Conservation (phyloP, 2,797 vertebrate genomes). For the Babyrousa celebensis region DNA sequence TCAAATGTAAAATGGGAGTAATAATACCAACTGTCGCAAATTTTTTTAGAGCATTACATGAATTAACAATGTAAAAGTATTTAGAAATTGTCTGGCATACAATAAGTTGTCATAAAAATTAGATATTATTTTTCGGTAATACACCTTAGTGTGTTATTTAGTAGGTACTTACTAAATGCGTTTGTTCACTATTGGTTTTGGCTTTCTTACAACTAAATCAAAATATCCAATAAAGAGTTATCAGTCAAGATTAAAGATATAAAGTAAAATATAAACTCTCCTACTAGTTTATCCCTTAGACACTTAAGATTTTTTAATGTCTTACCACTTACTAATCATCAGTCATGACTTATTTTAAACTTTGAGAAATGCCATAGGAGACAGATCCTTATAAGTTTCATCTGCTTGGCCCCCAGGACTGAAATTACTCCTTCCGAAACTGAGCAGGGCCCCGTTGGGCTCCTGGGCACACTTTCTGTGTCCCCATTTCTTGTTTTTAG, state of each 20-base stretch:
- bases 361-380: neutral
- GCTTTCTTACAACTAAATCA: neutral
- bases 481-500: too few species aligned
- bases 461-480: too few species aligned
- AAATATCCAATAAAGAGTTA: neutral
- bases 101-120: neutral
- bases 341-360: slow-evolving; percentile 5
- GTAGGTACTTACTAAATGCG: slow-evolving; percentile 11
- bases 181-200: slow-evolving; percentile 21
- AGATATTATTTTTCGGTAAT: neutral
- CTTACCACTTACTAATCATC: slow-evolving; percentile 22
- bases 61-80: neutral
- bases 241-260: neutral
- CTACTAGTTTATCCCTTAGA: neutral
- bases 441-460: too few species aligned
- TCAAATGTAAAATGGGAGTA: neutral
- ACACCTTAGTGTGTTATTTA: neutral
- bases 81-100: neutral
- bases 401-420: neutral
- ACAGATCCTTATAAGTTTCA: neutral
- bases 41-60: slow-evolving; percentile 10
- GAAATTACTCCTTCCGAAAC: neutral
- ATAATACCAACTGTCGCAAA: neutral
- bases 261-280: neutral
- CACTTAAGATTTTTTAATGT: neutral